These are phyloP conservation scores for Phocoena sinus DNA, from an alignment of 2,113 vertebrate genomes.

Conservation along the genomic window DNA sequence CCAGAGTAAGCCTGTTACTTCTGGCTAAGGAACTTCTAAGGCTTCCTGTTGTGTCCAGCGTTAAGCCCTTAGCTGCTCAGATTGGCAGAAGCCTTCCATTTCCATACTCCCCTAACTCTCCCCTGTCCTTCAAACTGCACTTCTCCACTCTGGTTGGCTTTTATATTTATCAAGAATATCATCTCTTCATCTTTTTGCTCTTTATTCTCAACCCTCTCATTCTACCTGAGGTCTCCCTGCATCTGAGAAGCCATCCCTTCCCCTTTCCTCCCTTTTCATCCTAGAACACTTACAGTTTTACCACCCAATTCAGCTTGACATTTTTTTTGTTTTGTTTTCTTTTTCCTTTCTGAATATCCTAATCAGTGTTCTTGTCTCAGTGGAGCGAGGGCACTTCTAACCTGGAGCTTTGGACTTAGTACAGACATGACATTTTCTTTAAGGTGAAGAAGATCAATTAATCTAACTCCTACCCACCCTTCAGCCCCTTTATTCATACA, in stretches of 20 bases:
- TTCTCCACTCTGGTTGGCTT: neutral
- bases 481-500: neutral
- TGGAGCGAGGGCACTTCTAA: neutral
- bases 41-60: neutral
- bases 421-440: neutral
- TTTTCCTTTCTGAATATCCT: neutral
- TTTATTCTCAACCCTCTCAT: neutral
- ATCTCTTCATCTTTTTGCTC: neutral
- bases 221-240: neutral
- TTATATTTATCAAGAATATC: neutral
- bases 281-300: neutral
- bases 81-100: neutral
- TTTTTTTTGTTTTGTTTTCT: neutral
- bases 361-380: neutral
- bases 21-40: neutral
- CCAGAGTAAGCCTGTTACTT: neutral
- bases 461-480: neutral
- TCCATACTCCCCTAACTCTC: neutral
- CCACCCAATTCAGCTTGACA: neutral
- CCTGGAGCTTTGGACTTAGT: neutral
- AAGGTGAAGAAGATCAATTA: neutral
- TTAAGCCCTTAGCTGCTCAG: neutral
- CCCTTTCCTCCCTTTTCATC: neutral
- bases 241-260: neutral
- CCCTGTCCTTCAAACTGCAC: neutral